These are phyloP conservation scores for Xestia sexstrigata DNA, from an alignment of 2,888 invertebrate species.

Conservation along the genomic window DNA sequence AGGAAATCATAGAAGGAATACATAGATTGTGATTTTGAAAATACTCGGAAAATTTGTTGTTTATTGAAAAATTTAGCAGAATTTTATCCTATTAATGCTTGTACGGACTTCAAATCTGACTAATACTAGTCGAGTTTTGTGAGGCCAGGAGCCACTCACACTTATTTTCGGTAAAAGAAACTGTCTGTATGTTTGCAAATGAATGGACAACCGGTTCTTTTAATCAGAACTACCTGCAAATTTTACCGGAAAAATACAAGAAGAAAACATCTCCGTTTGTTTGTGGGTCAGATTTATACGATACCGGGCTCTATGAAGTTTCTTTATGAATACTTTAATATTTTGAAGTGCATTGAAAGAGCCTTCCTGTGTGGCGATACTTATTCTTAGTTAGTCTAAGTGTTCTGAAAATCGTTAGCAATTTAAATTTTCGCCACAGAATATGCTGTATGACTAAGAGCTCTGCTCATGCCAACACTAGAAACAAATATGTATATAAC, in stretches of 20 bases:
- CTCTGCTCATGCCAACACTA: neutral
- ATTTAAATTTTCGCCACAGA: neutral
- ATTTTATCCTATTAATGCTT: neutral
- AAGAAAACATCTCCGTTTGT: constrained; percentile 27
- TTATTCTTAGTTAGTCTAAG: neutral
- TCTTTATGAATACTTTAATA: constrained; percentile 26
- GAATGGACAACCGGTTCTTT: constrained; percentile 42
- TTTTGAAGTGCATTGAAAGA: constrained; percentile 23
- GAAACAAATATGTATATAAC: neutral
- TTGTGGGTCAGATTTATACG: constrained; percentile 25
- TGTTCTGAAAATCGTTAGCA: neutral
- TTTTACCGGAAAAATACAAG: constrained; percentile 30
- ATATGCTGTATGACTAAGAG: neutral
- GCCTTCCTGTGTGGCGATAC: neutral
- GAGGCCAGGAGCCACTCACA: constrained; percentile 1
- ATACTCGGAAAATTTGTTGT: neutral
- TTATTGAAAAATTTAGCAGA: neutral
- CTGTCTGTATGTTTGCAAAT: constrained; percentile 40
- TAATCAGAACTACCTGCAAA: constrained; percentile 51
- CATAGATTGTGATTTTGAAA: neutral
- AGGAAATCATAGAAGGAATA: no score
- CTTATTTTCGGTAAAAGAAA: no score
- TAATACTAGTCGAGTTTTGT: neutral
- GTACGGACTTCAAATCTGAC: constrained; percentile 19
- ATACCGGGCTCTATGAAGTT: neutral